Conservation (phyloP, 2,888 invertebrate species). For the Chrysolina americana region DNA sequence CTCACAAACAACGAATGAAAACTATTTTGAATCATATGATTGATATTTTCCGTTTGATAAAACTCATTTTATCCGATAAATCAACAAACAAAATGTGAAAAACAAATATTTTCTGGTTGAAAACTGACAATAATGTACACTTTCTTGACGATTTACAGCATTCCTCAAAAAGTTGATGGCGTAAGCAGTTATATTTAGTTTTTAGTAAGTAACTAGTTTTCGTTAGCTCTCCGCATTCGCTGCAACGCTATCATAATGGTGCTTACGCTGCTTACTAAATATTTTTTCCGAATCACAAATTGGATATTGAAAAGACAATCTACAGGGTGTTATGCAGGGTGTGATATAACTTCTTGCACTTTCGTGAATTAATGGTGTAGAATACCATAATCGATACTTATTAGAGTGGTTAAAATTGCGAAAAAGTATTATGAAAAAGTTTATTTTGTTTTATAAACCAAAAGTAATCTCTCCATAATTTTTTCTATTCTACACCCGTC, state of each 20-base stretch:
- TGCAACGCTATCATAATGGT: conserved; percentile 40
- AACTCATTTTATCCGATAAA: background rate
- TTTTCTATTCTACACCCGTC: too few relatives aligned
- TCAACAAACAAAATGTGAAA: background rate
- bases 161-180: conserved; percentile 86
- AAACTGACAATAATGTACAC: conserved; percentile 23
- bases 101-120: background rate
- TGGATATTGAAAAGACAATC: background rate
- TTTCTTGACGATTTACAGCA: conserved; percentile 73
- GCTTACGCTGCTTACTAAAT: conserved; percentile 3
- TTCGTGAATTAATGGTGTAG: too few relatives aligned
- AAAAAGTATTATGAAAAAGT: too few relatives aligned
- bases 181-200: conserved; percentile 67
- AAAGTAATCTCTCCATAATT: too few relatives aligned
- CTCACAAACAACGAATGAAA: background rate
- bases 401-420: too few relatives aligned
- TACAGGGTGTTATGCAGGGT: too few relatives aligned
- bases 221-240: conserved; percentile 42
- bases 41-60: background rate
- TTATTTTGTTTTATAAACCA: too few relatives aligned
- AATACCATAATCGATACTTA: too few relatives aligned
- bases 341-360: too few relatives aligned
- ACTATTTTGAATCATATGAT: background rate
- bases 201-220: conserved; percentile 67
- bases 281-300: background rate